A percentile compares a stretch with the other conserved stretches of the same genome.
Conservation (phyloP, 1,140 invertebrate species). For the Ips typographus region DNA sequence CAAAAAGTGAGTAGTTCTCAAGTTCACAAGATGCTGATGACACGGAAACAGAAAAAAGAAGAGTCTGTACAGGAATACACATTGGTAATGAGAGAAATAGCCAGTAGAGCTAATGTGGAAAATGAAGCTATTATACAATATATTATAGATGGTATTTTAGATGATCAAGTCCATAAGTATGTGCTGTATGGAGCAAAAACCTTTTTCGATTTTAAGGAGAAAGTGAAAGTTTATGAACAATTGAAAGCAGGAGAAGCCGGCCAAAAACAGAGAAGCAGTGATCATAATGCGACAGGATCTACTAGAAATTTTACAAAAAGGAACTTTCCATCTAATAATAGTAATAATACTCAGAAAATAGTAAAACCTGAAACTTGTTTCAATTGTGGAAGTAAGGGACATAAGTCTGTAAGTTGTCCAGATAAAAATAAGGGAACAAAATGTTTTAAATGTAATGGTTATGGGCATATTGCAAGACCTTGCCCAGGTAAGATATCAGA, state of each 20-base stretch:
- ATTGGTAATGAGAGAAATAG: conserved; percentile 43
- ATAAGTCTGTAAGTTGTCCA: conserved; percentile 21
- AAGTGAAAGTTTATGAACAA: conserved; percentile 28
- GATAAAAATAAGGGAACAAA: conserved; percentile 16
- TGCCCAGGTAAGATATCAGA: conserved; percentile 1
- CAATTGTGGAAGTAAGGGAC: conserved; percentile 22
- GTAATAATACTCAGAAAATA: not conserved
- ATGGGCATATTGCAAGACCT: conserved; percentile 13
- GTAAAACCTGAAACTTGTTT: conserved; percentile 11
- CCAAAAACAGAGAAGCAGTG: not conserved
- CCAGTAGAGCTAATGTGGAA: conserved; percentile 39
- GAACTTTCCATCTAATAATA: not conserved
- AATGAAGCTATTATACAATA: conserved; percentile 39
- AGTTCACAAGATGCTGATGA: conserved; percentile 15
- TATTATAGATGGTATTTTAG: conserved; percentile 42
- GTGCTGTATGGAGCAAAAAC: conserved; percentile 34
- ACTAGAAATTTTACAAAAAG: not conserved
- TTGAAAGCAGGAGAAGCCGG: conserved; percentile 5
- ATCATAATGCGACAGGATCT: not conserved
- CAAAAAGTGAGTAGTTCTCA: conserved; percentile 13
- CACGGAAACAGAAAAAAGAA: not conserved
- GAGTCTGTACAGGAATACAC: conserved; percentile 37
- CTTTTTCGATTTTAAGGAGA: conserved; percentile 33
- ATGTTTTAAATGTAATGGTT: conserved; percentile 25
- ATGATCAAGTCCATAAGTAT: conserved; percentile 25